Conservation (phyloP, 1,140 invertebrate genomes). For the Eumeta japonica region DNA sequence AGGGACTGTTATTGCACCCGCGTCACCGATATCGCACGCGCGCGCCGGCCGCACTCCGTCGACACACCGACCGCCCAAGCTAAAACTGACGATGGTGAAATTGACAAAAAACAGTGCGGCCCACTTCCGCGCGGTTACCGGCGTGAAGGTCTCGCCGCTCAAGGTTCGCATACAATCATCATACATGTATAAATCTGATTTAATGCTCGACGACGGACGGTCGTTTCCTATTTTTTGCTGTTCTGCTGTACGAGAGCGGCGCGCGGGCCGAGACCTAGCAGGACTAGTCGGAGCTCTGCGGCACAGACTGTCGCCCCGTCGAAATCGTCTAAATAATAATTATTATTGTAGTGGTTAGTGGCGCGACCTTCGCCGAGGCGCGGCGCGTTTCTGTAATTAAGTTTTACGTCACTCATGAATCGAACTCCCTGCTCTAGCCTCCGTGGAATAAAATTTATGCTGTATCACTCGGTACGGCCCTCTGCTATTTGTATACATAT, state of each 20-base stretch:
- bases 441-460: conserved; percentile 37
- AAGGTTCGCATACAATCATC: conserved; percentile 55
- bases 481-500: no score
- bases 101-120: conserved; percentile 48
- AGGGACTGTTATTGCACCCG: conserved; percentile 43
- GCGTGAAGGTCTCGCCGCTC: conserved; percentile 52
- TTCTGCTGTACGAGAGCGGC: conserved; percentile 28
- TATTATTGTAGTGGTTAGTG: conserved; percentile 41
- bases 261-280: no score
- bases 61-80: conserved; percentile 17
- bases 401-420: conserved; percentile 48
- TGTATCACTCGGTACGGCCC: conserved; percentile 31
- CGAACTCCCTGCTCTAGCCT: conserved; percentile 46
- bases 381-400: conserved; percentile 48
- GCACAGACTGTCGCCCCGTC: no score
- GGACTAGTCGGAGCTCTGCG: no score
- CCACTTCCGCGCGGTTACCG: conserved; percentile 55
- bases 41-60: not conserved
- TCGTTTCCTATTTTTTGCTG: conserved; percentile 35
- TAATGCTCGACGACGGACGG: conserved; percentile 40
- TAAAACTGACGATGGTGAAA: conserved; percentile 48
- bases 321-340: conserved; percentile 29
- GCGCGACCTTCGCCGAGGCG: conserved; percentile 37
- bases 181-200: conserved; percentile 49
- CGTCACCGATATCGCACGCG: conserved; percentile 33